Base-by-base conservation (phyloP, 2,888 invertebrate genomes). In the Idaea biselata region DNA sequence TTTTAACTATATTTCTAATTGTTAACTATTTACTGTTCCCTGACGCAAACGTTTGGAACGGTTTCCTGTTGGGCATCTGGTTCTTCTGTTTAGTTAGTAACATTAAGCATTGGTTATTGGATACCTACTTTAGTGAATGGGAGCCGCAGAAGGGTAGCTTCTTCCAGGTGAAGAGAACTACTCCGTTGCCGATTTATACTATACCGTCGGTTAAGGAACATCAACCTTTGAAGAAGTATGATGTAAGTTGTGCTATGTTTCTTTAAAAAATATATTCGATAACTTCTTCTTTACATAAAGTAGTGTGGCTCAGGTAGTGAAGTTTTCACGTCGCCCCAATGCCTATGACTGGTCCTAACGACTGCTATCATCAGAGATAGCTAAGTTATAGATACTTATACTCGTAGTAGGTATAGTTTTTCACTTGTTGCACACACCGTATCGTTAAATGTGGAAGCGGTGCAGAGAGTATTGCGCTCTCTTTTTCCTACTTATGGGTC, bases 161-260 rank as follows among this genome's bases (percentile, higher is more conserved):
- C 25, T 76, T 87, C 17, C 84, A 83, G 62, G 61, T 87, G 60
- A 87, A 86, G 60, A 84, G 74, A 60, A 81, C 73, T 66, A 64
- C 74, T 6, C 65, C 75, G 60, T 84, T 86, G 0, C 58, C 75
- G 16, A 76, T 89, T 0, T 86, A 95, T 63, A 94, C 94, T 68
- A 93, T 95, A 77, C 94, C 94, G 0, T 93, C 94, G 1, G 93
- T 93, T 16, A 94, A 94, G 72, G 95, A 95, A 75, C 93, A 95
- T 73, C 93, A 84, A 68, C 94, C 94, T 3, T 70, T 94, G 67
- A 91, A 93, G 63, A 94, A 94, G 25, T 25, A 25, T 25, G 25
- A 25, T 1, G 25, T 25, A 25, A 25, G 25, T 25, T 25, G 5
- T 25, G 25, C 25, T 1, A 25, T 5, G n/a, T 25, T 25, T 25